A percentile compares a stretch with the other conserved stretches of the same genome.
Conservation (phyloP, 2,113 vertebrate genomes). For the Pristiophorus japonicus region DNA sequence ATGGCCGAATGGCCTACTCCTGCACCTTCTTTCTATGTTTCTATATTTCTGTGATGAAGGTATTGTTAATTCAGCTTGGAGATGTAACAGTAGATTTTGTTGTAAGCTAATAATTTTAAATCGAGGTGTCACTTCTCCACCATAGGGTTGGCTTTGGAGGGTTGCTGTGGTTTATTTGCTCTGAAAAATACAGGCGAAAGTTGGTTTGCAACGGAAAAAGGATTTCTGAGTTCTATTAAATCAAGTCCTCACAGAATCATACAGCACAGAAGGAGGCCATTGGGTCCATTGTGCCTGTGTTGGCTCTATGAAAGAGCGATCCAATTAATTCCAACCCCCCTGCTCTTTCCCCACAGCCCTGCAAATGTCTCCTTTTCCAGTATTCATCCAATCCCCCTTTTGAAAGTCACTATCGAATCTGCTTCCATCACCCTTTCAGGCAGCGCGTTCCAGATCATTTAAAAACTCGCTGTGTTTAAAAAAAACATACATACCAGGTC, state of each 20-base stretch:
- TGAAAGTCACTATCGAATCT: not conserved
- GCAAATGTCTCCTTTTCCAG: not conserved
- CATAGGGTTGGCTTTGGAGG: not conserved
- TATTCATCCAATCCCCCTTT: not conserved
- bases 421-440: not conserved
- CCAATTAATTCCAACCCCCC: not conserved
- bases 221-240: not conserved
- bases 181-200: not conserved
- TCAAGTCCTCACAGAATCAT: not conserved
- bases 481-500: too few relatives aligned
- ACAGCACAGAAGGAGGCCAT: not conserved
- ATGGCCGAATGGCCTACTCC: too few relatives aligned
- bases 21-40: too few relatives aligned
- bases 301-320: not conserved
- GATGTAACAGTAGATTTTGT: not conserved
- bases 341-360: not conserved
- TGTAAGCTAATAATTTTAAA: not conserved
- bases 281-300: not conserved
- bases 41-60: too few relatives aligned
- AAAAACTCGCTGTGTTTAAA: not conserved
- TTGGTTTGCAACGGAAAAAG: not conserved
- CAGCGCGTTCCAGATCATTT: not conserved
- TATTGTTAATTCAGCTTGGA: not conserved
- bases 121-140: not conserved
- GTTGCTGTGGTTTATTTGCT: not conserved